Percentiles rank a stretch among this genome's conserved stretches.
These are phyloP conservation scores for Eupithecia pulchellata DNA, from an alignment of 2,888 invertebrate genomes.

Conservation along the genomic window DNA sequence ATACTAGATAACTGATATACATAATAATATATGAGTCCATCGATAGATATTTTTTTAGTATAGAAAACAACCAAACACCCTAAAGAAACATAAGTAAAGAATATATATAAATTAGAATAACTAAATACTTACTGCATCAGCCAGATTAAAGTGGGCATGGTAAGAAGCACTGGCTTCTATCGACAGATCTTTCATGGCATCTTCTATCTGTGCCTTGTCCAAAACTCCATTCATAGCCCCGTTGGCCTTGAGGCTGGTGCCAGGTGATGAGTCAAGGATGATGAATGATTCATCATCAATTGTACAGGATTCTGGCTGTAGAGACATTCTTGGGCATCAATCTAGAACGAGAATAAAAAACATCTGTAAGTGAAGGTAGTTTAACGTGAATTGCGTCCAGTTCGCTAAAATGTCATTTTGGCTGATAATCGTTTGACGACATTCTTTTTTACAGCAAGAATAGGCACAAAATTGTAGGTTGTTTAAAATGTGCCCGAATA, in stretches of 20 bases:
- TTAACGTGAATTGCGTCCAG: too few species aligned
- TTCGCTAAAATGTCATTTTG: neutral
- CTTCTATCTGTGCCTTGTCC: constrained; percentile 39
- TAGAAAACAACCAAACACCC: too few species aligned
- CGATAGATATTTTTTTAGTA: too few species aligned
- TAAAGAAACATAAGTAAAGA: too few species aligned
- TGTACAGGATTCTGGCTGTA: constrained; percentile 51
- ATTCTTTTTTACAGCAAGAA: neutral
- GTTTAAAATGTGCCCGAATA: neutral
- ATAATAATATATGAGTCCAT: too few species aligned
- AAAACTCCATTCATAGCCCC: constrained; percentile 53
- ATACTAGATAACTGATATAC: too few species aligned
- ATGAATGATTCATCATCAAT: constrained; percentile 80
- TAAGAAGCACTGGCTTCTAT: constrained; percentile 72
- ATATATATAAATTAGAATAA: neutral
- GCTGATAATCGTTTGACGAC: neutral
- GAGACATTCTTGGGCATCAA: constrained; percentile 63
- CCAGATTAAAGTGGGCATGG: constrained; percentile 74
- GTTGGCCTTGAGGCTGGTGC: constrained; percentile 67
- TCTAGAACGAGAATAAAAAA: constrained; percentile 40
- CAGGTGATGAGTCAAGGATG: constrained; percentile 76
- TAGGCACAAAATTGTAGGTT: neutral
- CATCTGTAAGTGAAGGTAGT: neutral
- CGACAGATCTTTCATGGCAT: constrained; percentile 71
- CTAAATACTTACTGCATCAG: constrained; percentile 69